Percentiles rank a stretch among this genome's conserved stretches.
phyloP scores from a whole-genome alignment of 1,140 invertebrate species.

The Magallana gigas region DNA sequence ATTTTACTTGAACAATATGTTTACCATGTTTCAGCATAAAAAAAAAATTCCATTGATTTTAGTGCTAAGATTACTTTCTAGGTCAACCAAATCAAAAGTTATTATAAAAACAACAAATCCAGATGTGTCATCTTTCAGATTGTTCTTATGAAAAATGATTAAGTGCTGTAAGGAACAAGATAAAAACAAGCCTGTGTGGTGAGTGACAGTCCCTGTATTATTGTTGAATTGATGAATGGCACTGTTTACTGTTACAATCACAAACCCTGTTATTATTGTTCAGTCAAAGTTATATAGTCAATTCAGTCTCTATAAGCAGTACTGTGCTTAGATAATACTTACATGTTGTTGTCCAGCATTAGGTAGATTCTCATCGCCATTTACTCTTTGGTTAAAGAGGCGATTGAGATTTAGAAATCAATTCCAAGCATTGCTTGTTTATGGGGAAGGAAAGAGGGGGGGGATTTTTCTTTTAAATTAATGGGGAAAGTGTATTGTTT shows the following conservation, averaged over 20 bases:
- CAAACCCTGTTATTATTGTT: neutral
- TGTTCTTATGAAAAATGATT: neutral
- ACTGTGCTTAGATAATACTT: neutral
- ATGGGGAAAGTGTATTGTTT: neutral
- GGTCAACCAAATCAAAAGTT: too few species aligned
- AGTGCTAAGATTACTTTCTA: neutral
- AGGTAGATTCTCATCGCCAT: neutral
- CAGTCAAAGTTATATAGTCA: neutral
- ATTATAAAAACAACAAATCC: too few species aligned
- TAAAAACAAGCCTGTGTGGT: too few species aligned
- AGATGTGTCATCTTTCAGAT: too few species aligned
- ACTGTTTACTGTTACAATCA: neutral
- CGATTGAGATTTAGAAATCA: too few species aligned
- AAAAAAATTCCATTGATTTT: constrained; percentile 15
- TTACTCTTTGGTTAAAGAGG: neutral
- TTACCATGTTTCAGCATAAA: neutral
- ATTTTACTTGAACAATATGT: neutral
- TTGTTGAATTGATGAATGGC: neutral
- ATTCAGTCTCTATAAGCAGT: neutral
- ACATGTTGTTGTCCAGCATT: neutral
- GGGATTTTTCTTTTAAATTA: neutral
- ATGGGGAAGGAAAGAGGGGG: too few species aligned
- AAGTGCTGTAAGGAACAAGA: neutral
- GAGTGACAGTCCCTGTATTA: neutral
- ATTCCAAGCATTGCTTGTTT: too few species aligned